Evolutionary conservation across 2,888 invertebrate species (phyloP).

Genomic region (Caenorhabditis doughertyi): DNA sequence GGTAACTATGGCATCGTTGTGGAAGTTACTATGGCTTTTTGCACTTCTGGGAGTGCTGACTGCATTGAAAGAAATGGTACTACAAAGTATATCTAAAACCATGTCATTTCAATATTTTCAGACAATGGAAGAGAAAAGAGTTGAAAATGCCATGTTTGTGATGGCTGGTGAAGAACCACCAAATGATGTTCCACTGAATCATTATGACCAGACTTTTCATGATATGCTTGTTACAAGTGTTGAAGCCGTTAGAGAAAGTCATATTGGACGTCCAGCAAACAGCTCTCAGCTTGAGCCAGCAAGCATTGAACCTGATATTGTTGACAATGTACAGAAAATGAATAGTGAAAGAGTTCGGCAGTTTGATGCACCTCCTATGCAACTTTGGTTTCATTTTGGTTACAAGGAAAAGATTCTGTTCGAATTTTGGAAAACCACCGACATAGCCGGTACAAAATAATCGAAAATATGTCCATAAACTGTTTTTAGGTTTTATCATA

Average conservation of each 20-base stretch:
- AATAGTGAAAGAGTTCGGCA: too few species aligned
- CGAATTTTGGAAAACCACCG: constrained; percentile 79
- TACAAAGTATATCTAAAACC: background rate
- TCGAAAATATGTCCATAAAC: background rate
- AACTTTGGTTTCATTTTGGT: constrained; percentile 81
- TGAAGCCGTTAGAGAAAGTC: background rate
- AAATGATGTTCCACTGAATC: constrained; percentile 14
- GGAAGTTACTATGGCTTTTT: background rate
- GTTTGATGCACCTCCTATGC: too few species aligned
- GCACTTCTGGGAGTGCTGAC: background rate
- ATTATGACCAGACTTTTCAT: background rate
- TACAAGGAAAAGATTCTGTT: constrained; percentile 80
- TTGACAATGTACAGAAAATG: too few species aligned
- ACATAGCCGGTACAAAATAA: constrained; percentile 38
- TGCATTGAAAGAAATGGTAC: constrained; percentile 10
- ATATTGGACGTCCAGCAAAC: background rate
- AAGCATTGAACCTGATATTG: too few species aligned
- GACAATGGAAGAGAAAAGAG: constrained; percentile 20
- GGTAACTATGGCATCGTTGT: background rate
- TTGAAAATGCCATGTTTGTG: constrained; percentile 36
- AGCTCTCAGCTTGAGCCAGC: background rate
- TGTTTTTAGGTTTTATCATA: constrained; percentile 86
- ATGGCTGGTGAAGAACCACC: constrained; percentile 39
- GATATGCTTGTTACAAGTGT: constrained; percentile 15
- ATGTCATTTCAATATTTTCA: background rate